A percentile compares a stretch with the other conserved stretches of the same genome.
Conservation (phyloP, 2,797 vertebrate species). For the Oceanodroma leucorhoa region DNA sequence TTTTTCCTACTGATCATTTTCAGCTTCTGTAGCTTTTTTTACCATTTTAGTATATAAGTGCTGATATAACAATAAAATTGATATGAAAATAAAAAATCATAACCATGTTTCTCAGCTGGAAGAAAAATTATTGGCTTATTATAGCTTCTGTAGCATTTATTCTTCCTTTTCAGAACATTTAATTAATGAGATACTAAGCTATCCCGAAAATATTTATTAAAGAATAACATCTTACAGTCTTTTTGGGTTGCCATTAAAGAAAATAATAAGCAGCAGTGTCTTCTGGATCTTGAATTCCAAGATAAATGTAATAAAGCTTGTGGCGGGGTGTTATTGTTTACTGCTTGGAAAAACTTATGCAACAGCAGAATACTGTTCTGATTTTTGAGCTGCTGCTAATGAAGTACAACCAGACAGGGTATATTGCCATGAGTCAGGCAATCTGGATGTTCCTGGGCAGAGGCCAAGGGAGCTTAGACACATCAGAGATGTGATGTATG, state of each 20-base stretch:
- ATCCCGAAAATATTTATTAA: conserved; percentile 10
- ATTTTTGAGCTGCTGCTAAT: conserved; percentile 37
- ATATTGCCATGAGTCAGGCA: conserved; percentile 45
- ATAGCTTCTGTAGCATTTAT: background rate
- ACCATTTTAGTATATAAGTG: background rate
- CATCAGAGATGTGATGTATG: background rate
- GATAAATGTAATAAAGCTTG: conserved; percentile 33
- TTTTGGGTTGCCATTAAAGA: background rate
- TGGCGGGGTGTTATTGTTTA: conserved; percentile 22
- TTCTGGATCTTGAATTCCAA: conserved; percentile 16
- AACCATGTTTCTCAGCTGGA: background rate
- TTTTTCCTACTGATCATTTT: background rate
- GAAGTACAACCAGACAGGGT: conserved; percentile 23
- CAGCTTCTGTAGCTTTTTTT: background rate
- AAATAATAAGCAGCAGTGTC: conserved; percentile 6
- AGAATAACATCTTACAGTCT: background rate
- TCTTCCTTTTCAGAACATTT: conserved; percentile 7
- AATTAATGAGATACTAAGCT: background rate
- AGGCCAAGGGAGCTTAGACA: background rate
- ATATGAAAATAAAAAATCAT: background rate
- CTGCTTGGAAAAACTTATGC: conserved; percentile 43
- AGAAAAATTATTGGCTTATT: background rate
- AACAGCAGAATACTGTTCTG: conserved; percentile 6
- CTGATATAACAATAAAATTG: background rate
- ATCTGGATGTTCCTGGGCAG: conserved; percentile 31